phyloP scores from a whole-genome alignment of 2,797 vertebrate species.

The Tympanoctomys barrerae region DNA sequence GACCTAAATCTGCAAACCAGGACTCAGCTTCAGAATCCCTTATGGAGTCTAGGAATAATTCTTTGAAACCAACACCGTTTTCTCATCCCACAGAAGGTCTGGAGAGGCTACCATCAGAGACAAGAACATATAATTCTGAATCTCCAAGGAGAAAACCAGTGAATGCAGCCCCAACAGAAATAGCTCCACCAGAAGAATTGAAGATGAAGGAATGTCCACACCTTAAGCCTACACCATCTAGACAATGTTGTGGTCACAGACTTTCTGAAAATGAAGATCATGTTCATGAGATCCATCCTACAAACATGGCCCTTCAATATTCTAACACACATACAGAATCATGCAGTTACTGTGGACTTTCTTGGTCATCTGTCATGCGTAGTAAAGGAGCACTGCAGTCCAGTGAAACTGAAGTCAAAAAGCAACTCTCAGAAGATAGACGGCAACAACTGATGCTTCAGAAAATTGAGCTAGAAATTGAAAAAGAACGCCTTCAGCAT shows the following conservation, averaged over 20 bases:
- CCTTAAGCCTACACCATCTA: background rate
- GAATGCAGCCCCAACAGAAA: slow-evolving; percentile 47
- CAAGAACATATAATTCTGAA: slow-evolving; percentile 77
- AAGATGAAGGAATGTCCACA: slow-evolving; percentile 69
- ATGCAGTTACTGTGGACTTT: slow-evolving; percentile 66
- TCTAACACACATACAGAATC: slow-evolving; percentile 62
- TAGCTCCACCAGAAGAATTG: slow-evolving; percentile 50
- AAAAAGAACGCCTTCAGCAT: slow-evolving; percentile 94
- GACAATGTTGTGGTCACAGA: slow-evolving; percentile 69
- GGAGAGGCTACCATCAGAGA: slow-evolving; percentile 64
- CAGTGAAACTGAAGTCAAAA: slow-evolving; percentile 77
- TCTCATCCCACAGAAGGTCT: slow-evolving; percentile 59
- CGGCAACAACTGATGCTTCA: slow-evolving; percentile 94
- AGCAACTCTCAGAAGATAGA: slow-evolving; percentile 91
- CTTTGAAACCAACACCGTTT: slow-evolving; percentile 34
- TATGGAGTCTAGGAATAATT: slow-evolving; percentile 77
- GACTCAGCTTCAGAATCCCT: background rate
- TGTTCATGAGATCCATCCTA: background rate
- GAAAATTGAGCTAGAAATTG: slow-evolving; percentile 96
- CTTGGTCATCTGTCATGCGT: slow-evolving; percentile 59
- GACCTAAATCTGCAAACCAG: slow-evolving; percentile 71
- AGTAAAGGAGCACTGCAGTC: background rate
- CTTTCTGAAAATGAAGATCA: slow-evolving; percentile 60
- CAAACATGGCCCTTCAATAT: slow-evolving; percentile 7
- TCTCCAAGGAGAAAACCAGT: slow-evolving; percentile 68